A percentile compares a stretch with the other conserved stretches of the same genome.
Conservation (phyloP, 2,888 invertebrate genomes). For the Tipula unca region DNA sequence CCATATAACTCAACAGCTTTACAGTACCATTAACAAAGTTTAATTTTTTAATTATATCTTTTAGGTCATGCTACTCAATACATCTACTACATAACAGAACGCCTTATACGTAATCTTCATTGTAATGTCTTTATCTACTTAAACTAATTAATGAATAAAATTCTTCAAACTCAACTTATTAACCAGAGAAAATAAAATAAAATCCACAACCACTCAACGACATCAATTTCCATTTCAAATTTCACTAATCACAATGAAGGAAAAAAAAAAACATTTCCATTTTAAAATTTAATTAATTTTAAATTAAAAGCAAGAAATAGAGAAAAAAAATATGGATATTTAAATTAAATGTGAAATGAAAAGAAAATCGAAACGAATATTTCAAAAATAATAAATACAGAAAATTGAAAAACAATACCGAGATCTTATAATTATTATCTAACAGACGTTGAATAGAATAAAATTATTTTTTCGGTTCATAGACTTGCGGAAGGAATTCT, state of each 20-base stretch:
- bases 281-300: not conserved
- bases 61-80: too few relatives aligned
- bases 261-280: not conserved
- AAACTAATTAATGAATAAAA: not conserved
- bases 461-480: not conserved
- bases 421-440: not conserved
- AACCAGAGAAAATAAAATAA: not conserved
- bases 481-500: not conserved
- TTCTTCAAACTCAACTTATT: not conserved
- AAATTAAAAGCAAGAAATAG: not conserved
- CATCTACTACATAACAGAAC: too few relatives aligned
- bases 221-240: not conserved
- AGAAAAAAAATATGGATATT: not conserved
- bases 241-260: not conserved
- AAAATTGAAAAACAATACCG: not conserved
- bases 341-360: not conserved
- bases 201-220: not conserved
- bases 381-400: not conserved
- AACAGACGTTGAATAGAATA: not conserved
- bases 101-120: not conserved
- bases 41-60: too few relatives aligned
- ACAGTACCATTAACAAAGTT: too few relatives aligned
- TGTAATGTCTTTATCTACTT: not conserved
- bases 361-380: not conserved
- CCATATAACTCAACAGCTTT: too few relatives aligned